A percentile compares a stretch with the other conserved stretches of the same genome.
These are phyloP conservation scores for Sylvia borin DNA, from an alignment of 2,797 vertebrate species.

Conservation along the genomic window DNA sequence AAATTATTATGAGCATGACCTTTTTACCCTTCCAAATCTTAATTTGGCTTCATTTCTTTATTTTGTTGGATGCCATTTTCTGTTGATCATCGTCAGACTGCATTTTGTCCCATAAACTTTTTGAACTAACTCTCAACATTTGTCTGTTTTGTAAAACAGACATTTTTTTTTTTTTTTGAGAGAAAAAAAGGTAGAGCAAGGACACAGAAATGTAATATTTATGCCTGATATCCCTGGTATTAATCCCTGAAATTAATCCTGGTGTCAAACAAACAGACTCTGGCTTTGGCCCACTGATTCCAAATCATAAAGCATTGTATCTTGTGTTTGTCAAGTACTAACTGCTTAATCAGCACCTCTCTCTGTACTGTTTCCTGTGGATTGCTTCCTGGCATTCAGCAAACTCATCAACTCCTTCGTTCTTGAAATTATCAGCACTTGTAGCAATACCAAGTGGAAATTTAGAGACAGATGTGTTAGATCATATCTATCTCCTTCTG, in stretches of 20 bases:
- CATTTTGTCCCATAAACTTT: background rate
- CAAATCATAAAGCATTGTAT: background rate
- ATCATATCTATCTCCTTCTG: background rate
- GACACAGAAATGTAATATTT: background rate
- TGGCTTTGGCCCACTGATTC: background rate
- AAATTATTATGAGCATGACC: constrained; percentile 57
- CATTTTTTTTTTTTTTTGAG: rapidly evolving
- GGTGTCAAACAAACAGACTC: background rate
- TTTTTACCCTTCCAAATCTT: constrained; percentile 57
- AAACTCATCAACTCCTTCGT: background rate
- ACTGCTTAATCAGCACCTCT: background rate
- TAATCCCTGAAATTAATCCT: background rate
- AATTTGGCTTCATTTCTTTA: background rate
- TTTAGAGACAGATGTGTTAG: background rate
- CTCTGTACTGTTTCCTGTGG: background rate
- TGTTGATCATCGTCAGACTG: background rate
- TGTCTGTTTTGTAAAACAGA: background rate
- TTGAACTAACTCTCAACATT: background rate
- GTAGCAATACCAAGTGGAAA: background rate
- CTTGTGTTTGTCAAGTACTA: background rate
- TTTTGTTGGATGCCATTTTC: background rate
- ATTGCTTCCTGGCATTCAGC: background rate
- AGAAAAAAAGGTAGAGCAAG: background rate
- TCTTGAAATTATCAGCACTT: background rate
- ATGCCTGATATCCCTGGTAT: background rate